These are phyloP conservation scores for Sphaerophoria rueppellii DNA, from an alignment of 2,888 invertebrate genomes.

Conservation along the genomic window DNA sequence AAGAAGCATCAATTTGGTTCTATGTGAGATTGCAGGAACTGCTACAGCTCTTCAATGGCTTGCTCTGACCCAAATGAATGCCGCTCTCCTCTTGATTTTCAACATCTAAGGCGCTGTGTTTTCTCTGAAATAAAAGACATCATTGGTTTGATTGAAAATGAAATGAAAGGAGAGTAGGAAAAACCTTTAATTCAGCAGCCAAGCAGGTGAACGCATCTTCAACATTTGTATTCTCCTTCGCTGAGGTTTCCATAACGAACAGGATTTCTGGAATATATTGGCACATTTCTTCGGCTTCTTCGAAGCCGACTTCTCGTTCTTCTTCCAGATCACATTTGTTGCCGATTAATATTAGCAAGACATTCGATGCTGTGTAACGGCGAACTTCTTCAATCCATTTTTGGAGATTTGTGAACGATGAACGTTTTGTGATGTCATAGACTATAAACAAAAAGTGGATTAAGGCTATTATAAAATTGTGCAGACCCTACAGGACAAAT, in stretches of 20 bases:
- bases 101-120: conserved; percentile 87
- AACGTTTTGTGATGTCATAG: conserved; percentile 96
- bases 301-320: conserved; percentile 91
- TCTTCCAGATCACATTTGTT: conserved; percentile 94
- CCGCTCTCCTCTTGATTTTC: conserved; percentile 86
- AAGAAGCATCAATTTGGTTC: conserved; percentile 36
- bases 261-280: conserved; percentile 93
- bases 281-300: conserved; percentile 93
- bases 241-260: conserved; percentile 94
- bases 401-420: conserved; percentile 94
- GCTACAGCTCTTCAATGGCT: conserved; percentile 86
- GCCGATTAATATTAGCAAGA: conserved; percentile 94
- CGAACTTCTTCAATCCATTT: conserved; percentile 98
- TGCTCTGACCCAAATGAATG: conserved; percentile 88
- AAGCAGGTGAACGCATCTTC: conserved; percentile 93
- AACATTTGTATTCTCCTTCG: conserved; percentile 95
- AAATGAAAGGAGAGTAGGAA: background rate
- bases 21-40: conserved; percentile 84
- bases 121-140: conserved; percentile 84
- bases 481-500: no score
- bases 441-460: conserved; percentile 84
- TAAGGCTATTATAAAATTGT: background rate
- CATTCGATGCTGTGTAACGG: conserved; percentile 95
- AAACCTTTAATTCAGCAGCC: conserved; percentile 93
- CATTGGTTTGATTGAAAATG: background rate